Base-by-base conservation (phyloP, 2,888 invertebrate species). In the Meteorus cinctellus region DNA sequence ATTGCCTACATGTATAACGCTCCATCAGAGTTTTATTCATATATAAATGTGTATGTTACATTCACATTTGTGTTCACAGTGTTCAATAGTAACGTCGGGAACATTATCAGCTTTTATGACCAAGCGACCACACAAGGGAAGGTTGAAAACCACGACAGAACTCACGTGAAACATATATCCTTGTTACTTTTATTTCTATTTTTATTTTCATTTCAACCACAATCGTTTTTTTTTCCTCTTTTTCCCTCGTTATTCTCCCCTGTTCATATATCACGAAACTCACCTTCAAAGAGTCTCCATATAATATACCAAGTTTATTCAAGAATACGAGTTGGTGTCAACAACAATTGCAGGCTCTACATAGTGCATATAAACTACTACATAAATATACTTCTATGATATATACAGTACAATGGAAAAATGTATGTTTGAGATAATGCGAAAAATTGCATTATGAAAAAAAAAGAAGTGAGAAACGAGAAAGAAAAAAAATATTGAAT, bases 41-140 rank as follows among this genome's bases (percentile, higher is more conserved):
- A n/a, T n/a, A 19, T 55, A 19, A 8, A 19, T 55, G n/a, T 55
- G n/a, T 55, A 19, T 2, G 8, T n/a, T 74, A 76, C 78, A 62
- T 45, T 63, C 34, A 62, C 74, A 69, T 41, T 36, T 55, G 19
- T 8, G 48, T 41, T 36, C 67, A 31, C 41, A 60, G 67, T 60
- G 67, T 74, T 74, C 73, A 74, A 66, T 74, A 34, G 73, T 67
- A 74, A 74, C 67, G 29, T 27, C 68, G 60, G 73, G 60, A 60
- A 67, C 67, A 74, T 68, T 74, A 74, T 74, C 68, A 48, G 68
- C 66, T 74, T 74, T 66, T 29, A 74, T 66, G 67, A 59, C 67
- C 67, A 48, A 66, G 55, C 66, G 19, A 45, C 45, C 51, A 45
- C 36, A 29, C 27, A 3, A 55, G 41, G 60, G 71, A 29, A 16